These are phyloP conservation scores for Mesorhabditis spiculigera DNA, from an alignment of 2,888 invertebrate species.

Conservation along the genomic window DNA sequence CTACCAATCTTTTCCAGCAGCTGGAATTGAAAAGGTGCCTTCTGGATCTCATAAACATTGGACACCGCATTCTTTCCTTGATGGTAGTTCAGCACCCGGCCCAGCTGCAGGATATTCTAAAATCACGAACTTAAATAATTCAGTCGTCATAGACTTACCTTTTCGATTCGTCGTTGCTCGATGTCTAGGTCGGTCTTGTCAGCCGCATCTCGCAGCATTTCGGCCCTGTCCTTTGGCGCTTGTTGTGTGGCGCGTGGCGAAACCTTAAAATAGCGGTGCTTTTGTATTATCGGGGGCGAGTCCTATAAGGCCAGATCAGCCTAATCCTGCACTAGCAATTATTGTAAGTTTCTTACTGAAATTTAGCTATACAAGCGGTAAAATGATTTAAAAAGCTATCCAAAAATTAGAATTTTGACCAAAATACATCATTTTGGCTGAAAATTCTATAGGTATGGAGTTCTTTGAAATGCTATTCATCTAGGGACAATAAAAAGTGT, in stretches of 20 bases:
- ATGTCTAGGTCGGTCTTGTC: slow-evolving; percentile 8
- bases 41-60: slow-evolving; percentile 11
- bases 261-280: not conserved
- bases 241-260: not conserved
- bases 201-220: slow-evolving; percentile 10
- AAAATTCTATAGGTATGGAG: not conserved
- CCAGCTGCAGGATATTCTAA: slow-evolving; percentile 19
- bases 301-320: no score
- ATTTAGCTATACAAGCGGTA: no score
- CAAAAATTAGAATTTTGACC: not conserved
- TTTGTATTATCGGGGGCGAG: no score
- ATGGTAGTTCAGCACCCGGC: slow-evolving; percentile 21
- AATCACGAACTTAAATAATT: not conserved
- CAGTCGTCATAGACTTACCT: not conserved
- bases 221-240: not conserved
- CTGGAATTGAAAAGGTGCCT: slow-evolving; percentile 80
- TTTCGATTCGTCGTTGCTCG: not conserved
- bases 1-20: slow-evolving; percentile 75
- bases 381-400: no score
- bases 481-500: no score
- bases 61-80: slow-evolving; percentile 17
- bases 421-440: not conserved
- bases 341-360: no score
- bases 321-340: no score
- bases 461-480: no score